Evolutionary conservation across 2,797 vertebrate genomes (phyloP).

Genomic region (Siniperca undulata): DNA sequence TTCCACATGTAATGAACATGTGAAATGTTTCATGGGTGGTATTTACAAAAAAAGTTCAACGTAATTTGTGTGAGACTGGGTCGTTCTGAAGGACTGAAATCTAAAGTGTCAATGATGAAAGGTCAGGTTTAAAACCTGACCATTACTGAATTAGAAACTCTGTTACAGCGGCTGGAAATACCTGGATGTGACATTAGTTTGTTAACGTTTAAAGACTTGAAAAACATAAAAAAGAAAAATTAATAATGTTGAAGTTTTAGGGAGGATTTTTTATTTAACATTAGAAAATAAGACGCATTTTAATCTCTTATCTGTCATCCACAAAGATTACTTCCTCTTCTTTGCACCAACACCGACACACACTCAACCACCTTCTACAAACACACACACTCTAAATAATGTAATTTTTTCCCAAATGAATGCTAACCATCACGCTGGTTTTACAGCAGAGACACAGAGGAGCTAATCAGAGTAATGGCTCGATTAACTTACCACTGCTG

Average conservation of each 20-base stretch:
- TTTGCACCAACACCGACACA: neutral
- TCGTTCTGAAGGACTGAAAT: neutral
- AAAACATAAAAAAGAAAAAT: neutral
- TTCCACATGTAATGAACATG: neutral
- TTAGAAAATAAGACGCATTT: neutral
- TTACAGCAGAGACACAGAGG: conserved; percentile 15
- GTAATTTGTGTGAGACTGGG: neutral
- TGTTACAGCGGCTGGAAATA: neutral
- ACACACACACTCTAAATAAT: neutral
- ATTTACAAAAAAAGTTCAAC: neutral
- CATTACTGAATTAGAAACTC: neutral
- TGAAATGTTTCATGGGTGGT: neutral
- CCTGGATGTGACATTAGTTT: neutral
- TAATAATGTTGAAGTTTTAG: neutral
- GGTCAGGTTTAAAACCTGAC: too few relatives aligned
- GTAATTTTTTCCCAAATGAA: neutral
- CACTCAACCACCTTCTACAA: neutral
- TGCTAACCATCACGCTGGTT: conserved; percentile 7
- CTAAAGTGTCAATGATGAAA: neutral
- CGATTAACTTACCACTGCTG: conserved; percentile 47
- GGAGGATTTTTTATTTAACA: neutral
- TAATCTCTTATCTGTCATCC: neutral
- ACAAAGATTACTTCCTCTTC: neutral
- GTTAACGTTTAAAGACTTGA: neutral
- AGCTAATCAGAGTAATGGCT: conserved; percentile 57